Percentiles rank a stretch among this genome's conserved stretches.
Conservation (phyloP, 2,797 vertebrate species). For the Sparus aurata region DNA sequence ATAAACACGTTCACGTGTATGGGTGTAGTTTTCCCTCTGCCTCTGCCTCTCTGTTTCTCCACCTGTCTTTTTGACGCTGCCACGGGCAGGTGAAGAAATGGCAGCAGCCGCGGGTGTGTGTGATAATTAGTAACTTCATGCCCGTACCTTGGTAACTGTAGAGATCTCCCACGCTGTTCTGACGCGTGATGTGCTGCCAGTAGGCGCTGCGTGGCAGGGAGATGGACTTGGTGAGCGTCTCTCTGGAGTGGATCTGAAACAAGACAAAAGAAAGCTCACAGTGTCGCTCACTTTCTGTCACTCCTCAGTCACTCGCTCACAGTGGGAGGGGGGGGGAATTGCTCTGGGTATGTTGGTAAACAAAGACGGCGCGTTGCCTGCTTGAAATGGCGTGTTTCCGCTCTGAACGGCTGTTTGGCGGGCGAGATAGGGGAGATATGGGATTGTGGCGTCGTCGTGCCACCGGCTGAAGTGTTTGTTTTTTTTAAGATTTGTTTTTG, state of each 20-base stretch:
- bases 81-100: conserved; percentile 39
- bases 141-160: conserved; percentile 97
- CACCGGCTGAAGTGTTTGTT: conserved; percentile 12
- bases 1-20: too few relatives aligned
- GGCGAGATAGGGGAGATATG: conserved; percentile 28
- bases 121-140: conserved; percentile 58
- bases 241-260: conserved; percentile 93
- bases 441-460: conserved; percentile 16
- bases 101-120: conserved; percentile 7
- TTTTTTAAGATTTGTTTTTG: conserved; percentile 3
- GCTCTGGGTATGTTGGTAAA: conserved; percentile 38
- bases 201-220: conserved; percentile 97
- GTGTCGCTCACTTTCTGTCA: conserved; percentile 47
- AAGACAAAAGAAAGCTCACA: conserved; percentile 46
- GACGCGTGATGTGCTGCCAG: conserved; percentile 98
- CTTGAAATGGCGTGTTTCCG: conserved; percentile 39
- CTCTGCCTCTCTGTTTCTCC: conserved; percentile 1
- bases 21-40: not conserved
- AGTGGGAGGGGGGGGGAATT: conserved; percentile 28
- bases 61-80: conserved; percentile 24
- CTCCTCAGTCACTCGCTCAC: conserved; percentile 51
- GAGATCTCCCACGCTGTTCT: conserved; percentile 97
- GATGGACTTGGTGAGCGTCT: conserved; percentile 95
- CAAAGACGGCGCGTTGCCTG: conserved; percentile 29
- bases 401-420: conserved; percentile 32